A percentile compares a stretch with the other conserved stretches of the same genome.
Conservation (phyloP, 2,797 vertebrate genomes). For the Falco berigora region DNA sequence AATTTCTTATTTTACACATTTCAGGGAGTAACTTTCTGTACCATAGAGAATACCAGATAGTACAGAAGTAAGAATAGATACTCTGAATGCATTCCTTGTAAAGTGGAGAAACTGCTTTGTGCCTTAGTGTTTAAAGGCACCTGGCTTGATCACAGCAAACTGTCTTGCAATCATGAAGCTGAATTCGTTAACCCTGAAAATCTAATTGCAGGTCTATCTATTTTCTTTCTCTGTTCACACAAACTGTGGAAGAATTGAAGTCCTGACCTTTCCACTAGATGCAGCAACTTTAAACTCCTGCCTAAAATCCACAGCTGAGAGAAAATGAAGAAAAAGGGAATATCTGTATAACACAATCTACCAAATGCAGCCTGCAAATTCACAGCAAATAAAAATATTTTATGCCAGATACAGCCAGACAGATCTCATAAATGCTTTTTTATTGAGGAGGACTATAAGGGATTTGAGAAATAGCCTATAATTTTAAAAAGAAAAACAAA, state of each 20-base stretch:
- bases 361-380: neutral
- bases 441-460: neutral
- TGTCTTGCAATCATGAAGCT: neutral
- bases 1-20: neutral
- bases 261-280: neutral
- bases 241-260: neutral
- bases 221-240: neutral
- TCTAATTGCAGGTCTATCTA: neutral
- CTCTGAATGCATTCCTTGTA: neutral
- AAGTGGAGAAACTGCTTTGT: neutral
- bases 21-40: neutral
- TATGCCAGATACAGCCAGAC: neutral
- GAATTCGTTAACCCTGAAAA: neutral
- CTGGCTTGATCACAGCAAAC: neutral
- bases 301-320: neutral
- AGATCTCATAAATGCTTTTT: neutral
- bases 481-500: neutral
- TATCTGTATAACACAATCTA: neutral
- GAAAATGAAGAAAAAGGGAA: neutral
- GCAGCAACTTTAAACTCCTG: neutral
- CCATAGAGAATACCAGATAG: neutral
- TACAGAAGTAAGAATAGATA: neutral
- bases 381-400: neutral
- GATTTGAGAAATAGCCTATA: neutral
- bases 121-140: neutral